Evolutionary conservation across 2,888 invertebrate genomes (phyloP), one percentile per base, ranked within the genome.

Genomic region (Allophyes oxyacanthae): DNA sequence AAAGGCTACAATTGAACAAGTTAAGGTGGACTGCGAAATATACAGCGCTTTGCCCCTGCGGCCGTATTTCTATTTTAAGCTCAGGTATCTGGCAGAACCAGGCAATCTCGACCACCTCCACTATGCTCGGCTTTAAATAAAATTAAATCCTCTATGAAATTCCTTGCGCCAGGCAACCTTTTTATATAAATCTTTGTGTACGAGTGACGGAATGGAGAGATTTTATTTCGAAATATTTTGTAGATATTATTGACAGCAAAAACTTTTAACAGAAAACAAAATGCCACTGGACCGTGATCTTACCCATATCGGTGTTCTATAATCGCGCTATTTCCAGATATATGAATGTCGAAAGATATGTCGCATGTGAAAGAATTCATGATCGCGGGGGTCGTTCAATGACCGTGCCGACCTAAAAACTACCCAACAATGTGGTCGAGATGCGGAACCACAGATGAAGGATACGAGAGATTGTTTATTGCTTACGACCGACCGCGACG

Each of bases 31-130:
- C 75, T 83, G 78, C 79, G 80, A 84, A 87, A 83, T 79, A 82
- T 78, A 73, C 76, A 82, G 78, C 81, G 78, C 70, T 84, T 82
- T 79, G 82, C 79, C 77, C 78, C 68, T 53, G 66, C 65, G 70
- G 82, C 62, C 68, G 79, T 81, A 82, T 82, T 62, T 86, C 84
- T 87, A 86, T 87, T 88, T 86, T 83, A 83, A 83, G 81, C 79
- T 61, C 83, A 86, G 83, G 84, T 85, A 87, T 83, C 84, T 84
- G 76, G 66, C 72, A 66, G 75, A 75, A 72, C 75, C 81, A 78
- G 80, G 62, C 79, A 75, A 82, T 79, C 82, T 81, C 76, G 76
- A 69, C 70, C 73, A 66, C 64, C 54, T 65, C 54, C 63, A 67
- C 73, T 72, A 65, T 64, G 71, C 71, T 64, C 68, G 59, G 64